Percentiles rank a stretch among this genome's conserved stretches.
Evolutionary conservation across 2,113 vertebrate species (phyloP).

Genomic region (Fulica atra): DNA sequence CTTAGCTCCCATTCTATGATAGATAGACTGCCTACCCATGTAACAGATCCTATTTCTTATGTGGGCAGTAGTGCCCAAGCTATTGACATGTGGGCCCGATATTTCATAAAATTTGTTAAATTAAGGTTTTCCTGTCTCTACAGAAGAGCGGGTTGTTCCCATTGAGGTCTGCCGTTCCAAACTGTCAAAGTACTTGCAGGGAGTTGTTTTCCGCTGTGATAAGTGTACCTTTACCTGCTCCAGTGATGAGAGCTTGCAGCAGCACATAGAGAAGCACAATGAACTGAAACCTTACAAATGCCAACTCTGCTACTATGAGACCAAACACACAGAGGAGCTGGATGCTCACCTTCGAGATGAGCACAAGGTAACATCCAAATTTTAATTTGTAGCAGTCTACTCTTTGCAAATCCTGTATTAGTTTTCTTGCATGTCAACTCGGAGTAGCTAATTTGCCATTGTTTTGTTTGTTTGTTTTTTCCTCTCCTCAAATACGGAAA

Average conservation of each 20-base stretch:
- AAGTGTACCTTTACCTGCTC: slow-evolving; percentile 99
- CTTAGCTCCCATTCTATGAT: background rate
- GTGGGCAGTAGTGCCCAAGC: background rate
- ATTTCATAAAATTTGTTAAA: background rate
- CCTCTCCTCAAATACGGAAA: background rate
- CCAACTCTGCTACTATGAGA: slow-evolving; percentile 97
- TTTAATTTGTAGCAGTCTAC: background rate
- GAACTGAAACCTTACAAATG: slow-evolving; percentile 96
- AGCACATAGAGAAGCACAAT: slow-evolving; percentile 94
- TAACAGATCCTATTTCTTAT: background rate
- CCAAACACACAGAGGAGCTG: slow-evolving; percentile 89
- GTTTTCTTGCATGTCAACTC: background rate
- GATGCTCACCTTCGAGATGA: slow-evolving; percentile 92
- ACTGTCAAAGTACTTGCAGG: slow-evolving; percentile 94
- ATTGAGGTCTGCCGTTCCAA: slow-evolving; percentile 97
- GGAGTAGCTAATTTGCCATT: background rate
- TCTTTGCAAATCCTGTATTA: background rate
- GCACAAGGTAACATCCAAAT: slow-evolving; percentile 87
- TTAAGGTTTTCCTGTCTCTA: slow-evolving; percentile 45
- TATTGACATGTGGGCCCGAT: background rate
- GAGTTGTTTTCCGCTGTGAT: slow-evolving; percentile 95
- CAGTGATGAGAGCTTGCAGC: slow-evolving; percentile 92
- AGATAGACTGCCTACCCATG: background rate
- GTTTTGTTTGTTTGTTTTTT: background rate
- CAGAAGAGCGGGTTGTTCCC: slow-evolving; percentile 96